These are phyloP conservation scores for Drosophila pachea DNA, from an alignment of 1,140 invertebrate species.

Conservation along the genomic window DNA sequence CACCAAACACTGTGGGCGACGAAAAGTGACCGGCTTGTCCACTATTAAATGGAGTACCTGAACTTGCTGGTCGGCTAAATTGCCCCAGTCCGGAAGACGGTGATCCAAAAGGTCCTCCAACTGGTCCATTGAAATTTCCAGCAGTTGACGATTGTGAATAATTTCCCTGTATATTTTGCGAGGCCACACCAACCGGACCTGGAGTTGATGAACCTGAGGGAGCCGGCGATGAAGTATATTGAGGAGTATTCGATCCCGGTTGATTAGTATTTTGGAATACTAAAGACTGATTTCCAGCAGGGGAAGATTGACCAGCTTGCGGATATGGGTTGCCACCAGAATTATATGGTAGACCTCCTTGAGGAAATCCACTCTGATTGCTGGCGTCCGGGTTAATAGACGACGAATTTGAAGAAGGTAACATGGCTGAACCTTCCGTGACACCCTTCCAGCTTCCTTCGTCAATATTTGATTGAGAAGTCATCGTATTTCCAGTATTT, in stretches of 20 bases:
- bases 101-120: conserved; percentile 82
- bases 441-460: conserved; percentile 74
- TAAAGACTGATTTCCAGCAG: conserved; percentile 84
- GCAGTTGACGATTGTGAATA: conserved; percentile 84
- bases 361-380: conserved; percentile 72
- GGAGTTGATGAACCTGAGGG: conserved; percentile 88
- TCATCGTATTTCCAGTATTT: conserved; percentile 73
- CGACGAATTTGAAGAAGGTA: conserved; percentile 63
- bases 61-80: conserved; percentile 84
- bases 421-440: conserved; percentile 61
- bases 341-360: conserved; percentile 69
- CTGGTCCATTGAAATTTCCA: conserved; percentile 82
- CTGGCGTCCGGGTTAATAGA: conserved; percentile 67
- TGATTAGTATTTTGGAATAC: conserved; percentile 84
- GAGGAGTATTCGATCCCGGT: conserved; percentile 85
- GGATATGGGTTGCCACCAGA: conserved; percentile 70
- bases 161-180: conserved; percentile 81
- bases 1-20: conserved; percentile 82
- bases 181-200: conserved; percentile 81
- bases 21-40: conserved; percentile 85
- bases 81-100: conserved; percentile 82
- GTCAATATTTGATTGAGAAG: conserved; percentile 75
- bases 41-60: conserved; percentile 84
- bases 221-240: conserved; percentile 87
- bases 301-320: conserved; percentile 80